A percentile compares a stretch with the other conserved stretches of the same genome.
Evolutionary conservation across 2,888 invertebrate species (phyloP).

Genomic region (Heliothis peltigera): DNA sequence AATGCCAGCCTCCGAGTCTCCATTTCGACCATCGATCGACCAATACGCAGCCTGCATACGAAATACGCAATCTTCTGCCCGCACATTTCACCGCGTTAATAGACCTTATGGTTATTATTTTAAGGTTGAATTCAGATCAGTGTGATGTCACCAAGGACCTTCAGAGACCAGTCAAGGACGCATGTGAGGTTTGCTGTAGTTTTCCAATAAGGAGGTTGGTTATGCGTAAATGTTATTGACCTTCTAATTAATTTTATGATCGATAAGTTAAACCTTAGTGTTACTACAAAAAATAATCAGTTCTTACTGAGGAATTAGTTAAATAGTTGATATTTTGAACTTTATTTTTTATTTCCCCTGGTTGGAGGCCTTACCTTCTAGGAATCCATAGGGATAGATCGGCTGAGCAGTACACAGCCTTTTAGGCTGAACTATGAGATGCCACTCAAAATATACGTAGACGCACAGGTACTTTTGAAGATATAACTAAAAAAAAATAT

Average conservation of each 20-base stretch:
- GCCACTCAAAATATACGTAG: no score
- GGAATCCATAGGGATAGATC: no score
- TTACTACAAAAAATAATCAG: no score
- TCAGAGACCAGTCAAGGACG: constrained; percentile 72
- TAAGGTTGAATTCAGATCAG: constrained; percentile 23
- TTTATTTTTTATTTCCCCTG: no score
- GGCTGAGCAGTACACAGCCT: no score
- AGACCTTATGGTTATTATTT: neutral
- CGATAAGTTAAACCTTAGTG: neutral
- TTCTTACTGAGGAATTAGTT: no score
- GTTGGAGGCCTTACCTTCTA: no score
- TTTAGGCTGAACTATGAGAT: no score
- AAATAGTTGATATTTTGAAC: no score
- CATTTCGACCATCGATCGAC: constrained; percentile 78
- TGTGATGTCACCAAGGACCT: constrained; percentile 24
- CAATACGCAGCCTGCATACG: constrained; percentile 75
- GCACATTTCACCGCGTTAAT: neutral
- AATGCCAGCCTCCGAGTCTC: constrained; percentile 64
- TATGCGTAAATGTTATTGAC: neutral
- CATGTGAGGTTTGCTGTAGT: constrained; percentile 22
- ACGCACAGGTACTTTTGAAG: no score
- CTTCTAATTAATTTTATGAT: neutral
- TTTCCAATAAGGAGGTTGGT: constrained; percentile 13
- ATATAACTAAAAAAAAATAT: no score
- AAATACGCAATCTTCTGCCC: constrained; percentile 62